phyloP scores from a whole-genome alignment of 1,140 invertebrate species.

The Laupala kohalensis region DNA sequence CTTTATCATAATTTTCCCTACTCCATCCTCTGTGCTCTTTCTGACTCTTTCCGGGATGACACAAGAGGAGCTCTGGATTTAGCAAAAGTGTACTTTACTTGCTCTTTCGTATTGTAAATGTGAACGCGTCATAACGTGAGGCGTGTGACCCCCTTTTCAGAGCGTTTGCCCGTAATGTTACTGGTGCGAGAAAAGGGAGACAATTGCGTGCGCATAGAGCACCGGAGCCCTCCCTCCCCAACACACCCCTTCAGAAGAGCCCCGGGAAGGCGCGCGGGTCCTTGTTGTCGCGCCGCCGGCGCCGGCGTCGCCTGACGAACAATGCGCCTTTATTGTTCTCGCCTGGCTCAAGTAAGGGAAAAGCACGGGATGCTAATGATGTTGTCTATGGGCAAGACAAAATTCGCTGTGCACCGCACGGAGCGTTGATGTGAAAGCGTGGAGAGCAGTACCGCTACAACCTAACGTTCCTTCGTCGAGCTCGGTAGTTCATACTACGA shows the following conservation, averaged over 20 bases:
- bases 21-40: too few species aligned
- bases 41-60: too few species aligned
- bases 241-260: too few species aligned
- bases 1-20: too few species aligned
- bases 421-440: too few species aligned
- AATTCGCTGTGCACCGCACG: not conserved
- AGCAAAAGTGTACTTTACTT: not conserved
- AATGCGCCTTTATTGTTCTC: not conserved
- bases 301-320: not conserved
- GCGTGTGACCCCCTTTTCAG: not conserved
- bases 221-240: not conserved
- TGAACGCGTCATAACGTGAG: not conserved
- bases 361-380: not conserved
- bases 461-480: too few species aligned
- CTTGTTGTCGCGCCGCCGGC: not conserved
- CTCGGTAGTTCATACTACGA: too few species aligned
- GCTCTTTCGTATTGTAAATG: not conserved
- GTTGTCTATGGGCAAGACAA: not conserved
- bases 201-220: not conserved
- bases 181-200: not conserved
- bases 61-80: too few species aligned
- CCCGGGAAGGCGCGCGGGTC: not conserved
- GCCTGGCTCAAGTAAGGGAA: not conserved
- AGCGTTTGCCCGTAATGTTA: not conserved
- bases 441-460: too few species aligned